Evolutionary conservation across 1,140 invertebrate genomes (phyloP), one percentile per base, ranked within the genome.

Genomic region (Melitaea cinxia): DNA sequence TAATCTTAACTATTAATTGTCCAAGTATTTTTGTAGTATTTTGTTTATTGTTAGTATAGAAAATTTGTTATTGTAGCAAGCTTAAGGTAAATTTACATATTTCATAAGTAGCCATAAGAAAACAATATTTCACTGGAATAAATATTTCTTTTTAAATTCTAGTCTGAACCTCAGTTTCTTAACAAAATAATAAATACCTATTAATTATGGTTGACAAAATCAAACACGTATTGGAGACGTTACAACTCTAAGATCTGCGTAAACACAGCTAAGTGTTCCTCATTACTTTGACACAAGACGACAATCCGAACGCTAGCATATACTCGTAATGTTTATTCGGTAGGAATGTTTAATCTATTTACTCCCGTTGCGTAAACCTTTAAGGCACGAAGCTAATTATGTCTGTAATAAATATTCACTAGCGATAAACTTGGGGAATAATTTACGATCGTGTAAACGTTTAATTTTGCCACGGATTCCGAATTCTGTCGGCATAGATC

Each of bases 391-490:
- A 86, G 75, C 81, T 85, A 85, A 83, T 85, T 85, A 85, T 78
- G 77, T 72, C 78, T 57, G 76, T 79, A 85, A 87, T 87, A 87
- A 87, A 87, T 85, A 85, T 84, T 84, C 79, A 81, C 82, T 83
- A 81, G 80, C 77, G 72, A 85, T 87, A 87, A 87, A 87, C 78
- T 87, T 77, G 59, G 73, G 61, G 77, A 83, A 85, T 87, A 85
- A 87, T 85, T 87, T 83, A 87, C 77, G 81, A 77, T 75, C 67
- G 62, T 82, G 80, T 85, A 80, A 87, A 83, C 79, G 83, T 83
- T 84, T 83, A 82, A 80, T 82, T 85, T 80, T 68, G 69, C 75
- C 72, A 72, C 70, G 73, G 72, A 77, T 80, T 75, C 64, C 62
- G 64, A 72, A 74, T 74, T 68, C 67, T 49, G 60, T 65, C 42